Evolutionary conservation across 2,113 vertebrate species (phyloP), one percentile per base, ranked within the genome.

Genomic region (Brevimyrus niger): DNA sequence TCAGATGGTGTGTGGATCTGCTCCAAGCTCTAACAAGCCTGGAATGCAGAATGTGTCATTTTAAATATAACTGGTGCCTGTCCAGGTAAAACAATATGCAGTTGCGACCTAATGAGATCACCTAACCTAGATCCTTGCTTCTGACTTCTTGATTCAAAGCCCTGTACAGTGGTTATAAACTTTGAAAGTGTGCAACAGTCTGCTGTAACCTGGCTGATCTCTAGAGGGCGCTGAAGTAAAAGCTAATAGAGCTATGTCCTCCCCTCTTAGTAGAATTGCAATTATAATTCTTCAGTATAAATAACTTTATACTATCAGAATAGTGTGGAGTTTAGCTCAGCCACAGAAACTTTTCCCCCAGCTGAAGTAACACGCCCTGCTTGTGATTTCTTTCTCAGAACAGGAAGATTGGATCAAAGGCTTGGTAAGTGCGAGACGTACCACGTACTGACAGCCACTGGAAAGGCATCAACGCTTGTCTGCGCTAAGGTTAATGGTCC

Each of bases 1-100:
- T 4, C 84, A 89, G 88, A 86, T 88, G 91, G 95, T 96, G 87
- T 90, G 94, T 94, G 5, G 19, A 17, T 42, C 44, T 83, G 3
- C 6, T 46, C 19, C 23, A 23, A 23, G 80, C 42, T 46, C 38
- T 42, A 13, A 46, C 17, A 9, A 83, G 35, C 21, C 15, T 44
- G 38, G 21, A 83, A 83, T 82, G 19, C 31, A 82, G 38, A 82
- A 82, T 82, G 1, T 42, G 31, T 19, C 38, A 17, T 42, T 83
- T 83, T 83, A 23, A 42, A 46, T 23, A 83, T 46, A 21, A 38
- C 80, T 83, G 17, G 21, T 23, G 35, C 6, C 17, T 46, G 38
- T 38, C 69, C 31, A 76, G 69, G 69, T 38, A 1, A 50, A 27
- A 51, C 50, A 47, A n/a, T 27, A n/a, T 86, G 84, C 47, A 31